Percentiles rank a stretch among this genome's conserved stretches.
Conservation (phyloP, 2,113 vertebrate species). For the Empidonax alnorum region DNA sequence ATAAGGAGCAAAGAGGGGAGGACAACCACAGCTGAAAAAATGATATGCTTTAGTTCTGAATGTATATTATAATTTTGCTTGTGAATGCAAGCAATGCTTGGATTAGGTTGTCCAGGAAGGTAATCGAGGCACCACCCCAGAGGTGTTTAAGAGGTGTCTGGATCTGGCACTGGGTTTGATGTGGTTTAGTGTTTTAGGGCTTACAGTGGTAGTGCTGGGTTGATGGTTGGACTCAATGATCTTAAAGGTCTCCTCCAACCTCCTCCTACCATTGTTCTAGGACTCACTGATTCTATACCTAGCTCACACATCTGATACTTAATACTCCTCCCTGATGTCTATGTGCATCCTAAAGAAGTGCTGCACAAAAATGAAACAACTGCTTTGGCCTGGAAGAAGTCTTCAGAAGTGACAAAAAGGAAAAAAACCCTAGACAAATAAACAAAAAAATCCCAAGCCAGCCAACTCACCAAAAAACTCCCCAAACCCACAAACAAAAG, state of each 20-base stretch:
- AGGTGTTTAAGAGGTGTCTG: neutral
- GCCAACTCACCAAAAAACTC: neutral
- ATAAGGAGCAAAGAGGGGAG: neutral
- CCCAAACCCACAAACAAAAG: neutral
- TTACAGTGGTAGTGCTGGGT: too few relatives aligned
- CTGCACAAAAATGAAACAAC: neutral
- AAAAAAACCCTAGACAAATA: neutral
- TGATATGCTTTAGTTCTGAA: neutral
- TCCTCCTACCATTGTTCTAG: neutral
- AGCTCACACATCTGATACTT: neutral
- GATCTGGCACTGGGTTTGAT: neutral
- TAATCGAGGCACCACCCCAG: neutral
- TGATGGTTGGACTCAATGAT: neutral
- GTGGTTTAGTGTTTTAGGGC: neutral
- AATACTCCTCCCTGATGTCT: neutral
- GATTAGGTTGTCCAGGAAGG: neutral
- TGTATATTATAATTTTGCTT: neutral
- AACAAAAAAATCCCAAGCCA: neutral
- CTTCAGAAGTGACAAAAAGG: neutral
- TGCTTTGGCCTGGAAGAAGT: neutral
- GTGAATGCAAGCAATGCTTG: neutral
- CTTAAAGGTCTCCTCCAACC: neutral
- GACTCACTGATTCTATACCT: neutral
- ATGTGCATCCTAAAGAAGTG: rapidly evolving
- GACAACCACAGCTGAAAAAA: neutral